A percentile compares a stretch with the other conserved stretches of the same genome.
These are phyloP conservation scores for Diorhabda carinulata DNA, from an alignment of 1,140 invertebrate species.

Conservation along the genomic window DNA sequence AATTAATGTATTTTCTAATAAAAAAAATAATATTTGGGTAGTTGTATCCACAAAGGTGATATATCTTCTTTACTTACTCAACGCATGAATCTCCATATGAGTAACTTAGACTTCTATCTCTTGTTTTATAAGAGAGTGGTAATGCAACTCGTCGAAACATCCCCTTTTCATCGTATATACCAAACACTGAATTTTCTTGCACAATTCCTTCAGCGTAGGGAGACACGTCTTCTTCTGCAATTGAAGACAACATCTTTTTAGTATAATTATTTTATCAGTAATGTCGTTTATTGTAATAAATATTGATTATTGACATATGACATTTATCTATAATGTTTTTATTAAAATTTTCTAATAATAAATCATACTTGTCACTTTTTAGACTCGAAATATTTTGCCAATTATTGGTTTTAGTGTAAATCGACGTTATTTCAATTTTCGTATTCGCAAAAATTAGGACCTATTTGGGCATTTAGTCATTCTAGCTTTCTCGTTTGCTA, in stretches of 20 bases:
- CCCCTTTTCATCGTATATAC: conserved; percentile 35
- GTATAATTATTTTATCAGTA: background rate
- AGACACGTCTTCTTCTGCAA: conserved; percentile 29
- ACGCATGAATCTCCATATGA: conserved; percentile 31
- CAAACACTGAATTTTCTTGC: conserved; percentile 32
- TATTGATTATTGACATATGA: background rate
- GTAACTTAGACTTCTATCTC: conserved; percentile 34
- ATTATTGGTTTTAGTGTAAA: too few species aligned
- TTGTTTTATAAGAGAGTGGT: conserved; percentile 21
- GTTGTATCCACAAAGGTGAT: too few species aligned
- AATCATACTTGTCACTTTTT: too few species aligned
- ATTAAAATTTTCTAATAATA: too few species aligned
- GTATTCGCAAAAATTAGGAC: too few species aligned
- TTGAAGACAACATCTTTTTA: conserved; percentile 16
- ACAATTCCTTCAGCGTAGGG: conserved; percentile 29
- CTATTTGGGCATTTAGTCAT: too few species aligned
- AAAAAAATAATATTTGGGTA: too few species aligned
- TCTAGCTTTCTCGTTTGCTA: too few species aligned
- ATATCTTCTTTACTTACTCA: conserved; percentile 18
- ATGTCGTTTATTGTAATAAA: background rate
- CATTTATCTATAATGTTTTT: too few species aligned
- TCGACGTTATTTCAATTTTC: too few species aligned
- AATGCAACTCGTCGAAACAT: conserved; percentile 31
- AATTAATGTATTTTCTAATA: too few species aligned
- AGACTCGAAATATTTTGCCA: too few species aligned